Percentiles rank a stretch among this genome's conserved stretches.
phyloP scores from a whole-genome alignment of 1,140 invertebrate genomes.

The Trichogramma pretiosum region DNA sequence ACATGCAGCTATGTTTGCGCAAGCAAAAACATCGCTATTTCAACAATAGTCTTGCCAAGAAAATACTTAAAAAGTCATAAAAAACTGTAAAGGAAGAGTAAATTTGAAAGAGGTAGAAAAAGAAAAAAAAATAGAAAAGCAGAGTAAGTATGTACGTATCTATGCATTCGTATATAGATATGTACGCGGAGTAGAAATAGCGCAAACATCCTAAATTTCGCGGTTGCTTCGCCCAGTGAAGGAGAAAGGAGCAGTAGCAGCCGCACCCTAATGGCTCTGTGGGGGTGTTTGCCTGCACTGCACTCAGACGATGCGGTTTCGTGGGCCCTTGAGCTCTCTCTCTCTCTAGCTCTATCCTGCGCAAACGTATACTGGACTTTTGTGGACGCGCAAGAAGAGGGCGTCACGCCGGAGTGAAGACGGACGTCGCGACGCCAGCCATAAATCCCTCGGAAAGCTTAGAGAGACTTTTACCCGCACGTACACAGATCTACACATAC shows the following conservation, averaged over 20 bases:
- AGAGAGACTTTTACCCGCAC: conserved; percentile 1
- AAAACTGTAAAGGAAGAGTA: too few relatives aligned
- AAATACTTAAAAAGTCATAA: conserved; percentile 20
- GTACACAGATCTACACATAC: conserved; percentile 6
- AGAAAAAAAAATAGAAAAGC: too few relatives aligned
- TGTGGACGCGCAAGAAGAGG: conserved; percentile 21
- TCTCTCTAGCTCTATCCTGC: too few relatives aligned
- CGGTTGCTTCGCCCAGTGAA: conserved; percentile 1
- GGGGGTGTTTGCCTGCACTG: not conserved
- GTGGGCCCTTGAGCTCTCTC: too few relatives aligned
- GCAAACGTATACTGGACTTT: conserved; percentile 13
- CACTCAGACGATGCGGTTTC: conserved; percentile 20
- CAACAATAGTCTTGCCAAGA: too few relatives aligned
- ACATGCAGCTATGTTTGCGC: too few relatives aligned
- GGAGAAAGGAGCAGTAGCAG: not conserved
- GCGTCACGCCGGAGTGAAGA: conserved; percentile 48
- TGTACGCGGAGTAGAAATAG: not conserved
- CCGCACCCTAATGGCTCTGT: conserved; percentile 9
- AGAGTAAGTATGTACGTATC: too few relatives aligned
- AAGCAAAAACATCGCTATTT: too few relatives aligned
- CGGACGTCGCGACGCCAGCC: conserved; percentile 44
- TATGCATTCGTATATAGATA: too few relatives aligned
- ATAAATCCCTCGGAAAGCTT: conserved; percentile 34
- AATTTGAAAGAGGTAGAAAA: too few relatives aligned
- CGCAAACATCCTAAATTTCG: conserved; percentile 20